phyloP scores from a whole-genome alignment of 2,888 invertebrate genomes.

The Masnerella sp. region DNA sequence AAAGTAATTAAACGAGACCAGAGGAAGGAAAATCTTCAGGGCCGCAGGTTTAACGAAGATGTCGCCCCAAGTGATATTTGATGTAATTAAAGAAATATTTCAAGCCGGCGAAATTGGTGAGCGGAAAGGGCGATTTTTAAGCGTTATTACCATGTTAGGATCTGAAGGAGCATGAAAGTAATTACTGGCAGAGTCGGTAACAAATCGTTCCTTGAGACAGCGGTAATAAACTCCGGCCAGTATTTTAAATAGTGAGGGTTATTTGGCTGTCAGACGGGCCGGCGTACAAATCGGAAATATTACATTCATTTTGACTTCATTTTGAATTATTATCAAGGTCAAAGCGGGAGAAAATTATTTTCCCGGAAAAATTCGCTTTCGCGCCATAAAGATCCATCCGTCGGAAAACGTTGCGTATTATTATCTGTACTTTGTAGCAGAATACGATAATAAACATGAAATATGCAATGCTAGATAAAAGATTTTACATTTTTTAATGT shows the following conservation, averaged over 20 bases:
- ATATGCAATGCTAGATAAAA: too few species aligned
- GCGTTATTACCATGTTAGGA: constrained; percentile 63
- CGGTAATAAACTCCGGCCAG: constrained; percentile 68
- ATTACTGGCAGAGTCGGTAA: constrained; percentile 67
- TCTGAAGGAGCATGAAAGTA: constrained; percentile 64
- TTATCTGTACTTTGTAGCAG: too few species aligned
- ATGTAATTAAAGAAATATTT: constrained; percentile 51
- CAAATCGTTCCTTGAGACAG: constrained; percentile 69
- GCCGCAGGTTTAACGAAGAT: too few species aligned
- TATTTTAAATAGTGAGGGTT: constrained; percentile 71
- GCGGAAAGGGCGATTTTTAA: constrained; percentile 53
- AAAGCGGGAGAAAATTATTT: constrained; percentile 21
- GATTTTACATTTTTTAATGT: too few species aligned
- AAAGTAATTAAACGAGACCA: too few species aligned
- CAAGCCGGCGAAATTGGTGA: constrained; percentile 40
- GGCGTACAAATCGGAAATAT: constrained; percentile 41
- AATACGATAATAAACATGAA: too few species aligned
- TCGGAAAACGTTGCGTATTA: constrained; percentile 12
- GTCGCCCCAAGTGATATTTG: constrained; percentile 44
- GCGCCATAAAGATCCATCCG: constrained; percentile 10
- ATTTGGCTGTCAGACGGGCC: constrained; percentile 68
- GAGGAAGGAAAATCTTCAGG: too few species aligned
- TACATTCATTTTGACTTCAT: constrained; percentile 40
- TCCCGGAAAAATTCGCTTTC: neutral
- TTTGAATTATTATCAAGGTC: constrained; percentile 37